A percentile compares a stretch with the other conserved stretches of the same genome.
phyloP scores from a whole-genome alignment of 2,888 invertebrate genomes.

The Colletes collaris region DNA sequence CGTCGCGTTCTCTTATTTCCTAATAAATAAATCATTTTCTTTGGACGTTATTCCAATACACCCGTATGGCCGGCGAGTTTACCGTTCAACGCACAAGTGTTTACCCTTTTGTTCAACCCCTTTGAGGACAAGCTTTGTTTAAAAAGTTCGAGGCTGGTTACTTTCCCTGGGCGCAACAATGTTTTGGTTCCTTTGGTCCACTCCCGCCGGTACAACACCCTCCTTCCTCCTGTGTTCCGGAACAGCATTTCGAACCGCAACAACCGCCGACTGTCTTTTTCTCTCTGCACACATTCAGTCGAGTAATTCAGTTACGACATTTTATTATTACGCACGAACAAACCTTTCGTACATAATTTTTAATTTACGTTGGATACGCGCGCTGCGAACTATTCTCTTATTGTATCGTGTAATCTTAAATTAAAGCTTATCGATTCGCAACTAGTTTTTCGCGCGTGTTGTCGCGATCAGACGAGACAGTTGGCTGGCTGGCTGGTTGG shows the following conservation, averaged over 20 bases:
- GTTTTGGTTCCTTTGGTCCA: slow-evolving; percentile 32
- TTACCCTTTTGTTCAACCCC: slow-evolving; percentile 31
- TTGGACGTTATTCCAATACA: neutral
- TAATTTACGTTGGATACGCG: too few species aligned
- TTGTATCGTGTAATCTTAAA: too few species aligned
- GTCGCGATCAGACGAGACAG: too few species aligned
- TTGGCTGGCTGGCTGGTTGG: too few species aligned
- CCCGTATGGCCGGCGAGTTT: slow-evolving; percentile 65
- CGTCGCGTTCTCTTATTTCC: too few species aligned
- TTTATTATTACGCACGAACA: too few species aligned
- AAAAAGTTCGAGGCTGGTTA: slow-evolving; percentile 29
- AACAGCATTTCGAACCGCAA: slow-evolving; percentile 74
- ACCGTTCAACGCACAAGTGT: slow-evolving; percentile 8
- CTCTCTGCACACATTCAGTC: slow-evolving; percentile 73
- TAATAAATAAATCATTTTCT: neutral
- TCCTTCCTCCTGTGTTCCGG: slow-evolving; percentile 67
- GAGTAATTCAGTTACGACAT: slow-evolving; percentile 51
- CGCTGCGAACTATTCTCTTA: too few species aligned
- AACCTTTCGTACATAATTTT: too few species aligned
- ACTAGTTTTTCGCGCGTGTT: too few species aligned
- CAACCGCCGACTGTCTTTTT: slow-evolving; percentile 67
- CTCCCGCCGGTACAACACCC: slow-evolving; percentile 67
- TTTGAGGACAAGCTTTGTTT: slow-evolving; percentile 23
- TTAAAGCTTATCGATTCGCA: too few species aligned
- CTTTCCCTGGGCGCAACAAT: slow-evolving; percentile 60